These are phyloP conservation scores for Noctilio leporinus DNA, from an alignment of 2,113 vertebrate genomes.

Conservation along the genomic window DNA sequence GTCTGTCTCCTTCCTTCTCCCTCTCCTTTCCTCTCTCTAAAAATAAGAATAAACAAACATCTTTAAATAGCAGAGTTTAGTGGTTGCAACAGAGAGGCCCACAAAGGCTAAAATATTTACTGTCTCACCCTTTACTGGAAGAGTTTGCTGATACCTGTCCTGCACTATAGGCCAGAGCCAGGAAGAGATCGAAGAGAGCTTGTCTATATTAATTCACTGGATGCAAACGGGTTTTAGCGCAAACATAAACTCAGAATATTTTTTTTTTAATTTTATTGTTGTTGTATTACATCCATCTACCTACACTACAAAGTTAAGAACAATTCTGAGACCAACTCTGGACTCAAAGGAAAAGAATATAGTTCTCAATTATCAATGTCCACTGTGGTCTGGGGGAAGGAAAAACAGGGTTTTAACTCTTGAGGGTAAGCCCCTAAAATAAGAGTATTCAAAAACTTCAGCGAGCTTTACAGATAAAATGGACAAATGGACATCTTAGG, in stretches of 20 bases:
- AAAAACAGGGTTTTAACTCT: background rate
- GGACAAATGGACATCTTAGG: background rate
- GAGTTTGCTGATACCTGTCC: background rate
- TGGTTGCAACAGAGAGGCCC: background rate
- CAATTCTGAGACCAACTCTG: background rate
- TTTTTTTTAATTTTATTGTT: too few relatives aligned
- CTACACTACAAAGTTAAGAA: background rate
- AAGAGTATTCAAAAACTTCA: background rate
- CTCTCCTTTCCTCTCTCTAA: too few relatives aligned
- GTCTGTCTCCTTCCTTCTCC: too few relatives aligned
- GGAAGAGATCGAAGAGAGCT: background rate
- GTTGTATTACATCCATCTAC: too few relatives aligned
- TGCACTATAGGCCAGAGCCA: background rate
- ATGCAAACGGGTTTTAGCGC: background rate
- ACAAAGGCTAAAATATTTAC: conserved; percentile 4
- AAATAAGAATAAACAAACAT: too few relatives aligned
- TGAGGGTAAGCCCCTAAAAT: background rate
- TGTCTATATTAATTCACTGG: background rate
- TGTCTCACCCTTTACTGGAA: background rate
- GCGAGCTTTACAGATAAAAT: background rate
- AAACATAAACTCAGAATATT: conserved; percentile 13
- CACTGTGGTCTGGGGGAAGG: background rate
- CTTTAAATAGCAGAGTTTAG: background rate
- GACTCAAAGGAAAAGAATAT: background rate
- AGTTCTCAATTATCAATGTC: background rate